Percentiles rank a stretch among this genome's conserved stretches.
phyloP scores from a whole-genome alignment of 2,797 vertebrate genomes.

The Peromyscus eremicus region DNA sequence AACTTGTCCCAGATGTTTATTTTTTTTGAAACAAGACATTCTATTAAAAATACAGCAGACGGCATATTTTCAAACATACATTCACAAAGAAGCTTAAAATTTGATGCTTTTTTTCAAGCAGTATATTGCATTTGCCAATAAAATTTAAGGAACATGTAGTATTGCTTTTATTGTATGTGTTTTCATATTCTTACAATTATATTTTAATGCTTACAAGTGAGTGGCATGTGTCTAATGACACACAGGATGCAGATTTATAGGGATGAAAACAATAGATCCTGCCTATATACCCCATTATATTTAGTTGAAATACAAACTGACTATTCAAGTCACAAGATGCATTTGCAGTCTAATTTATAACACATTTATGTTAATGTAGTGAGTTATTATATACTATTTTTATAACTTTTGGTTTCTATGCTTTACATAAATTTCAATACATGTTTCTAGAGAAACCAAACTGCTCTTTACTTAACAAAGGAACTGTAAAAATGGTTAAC shows the following conservation, averaged over 20 bases:
- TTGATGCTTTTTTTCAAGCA: background rate
- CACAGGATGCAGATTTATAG: background rate
- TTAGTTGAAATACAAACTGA: slow-evolving; percentile 55
- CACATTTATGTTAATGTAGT: slow-evolving; percentile 30
- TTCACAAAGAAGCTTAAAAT: slow-evolving; percentile 7
- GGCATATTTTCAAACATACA: slow-evolving; percentile 21
- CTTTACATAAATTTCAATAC: slow-evolving; percentile 25
- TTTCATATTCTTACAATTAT: slow-evolving; percentile 11
- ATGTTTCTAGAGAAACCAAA: slow-evolving; percentile 35
- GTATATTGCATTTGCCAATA: background rate
- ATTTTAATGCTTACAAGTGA: slow-evolving; percentile 21
- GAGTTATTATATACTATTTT: slow-evolving; percentile 31
- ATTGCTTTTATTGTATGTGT: slow-evolving; percentile 26
- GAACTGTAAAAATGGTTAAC: slow-evolving; percentile 7
- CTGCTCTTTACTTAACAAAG: background rate
- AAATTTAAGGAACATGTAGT: background rate
- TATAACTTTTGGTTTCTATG: slow-evolving; percentile 9
- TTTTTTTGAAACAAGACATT: slow-evolving; percentile 9
- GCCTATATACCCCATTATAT: background rate
- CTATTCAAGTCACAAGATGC: background rate
- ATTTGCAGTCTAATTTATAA: slow-evolving; percentile 60
- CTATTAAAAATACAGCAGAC: background rate
- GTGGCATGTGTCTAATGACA: background rate
- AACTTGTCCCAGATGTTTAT: slow-evolving; percentile 40
- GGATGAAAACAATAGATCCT: slow-evolving; percentile 26